Evolutionary conservation across 2,113 vertebrate genomes (phyloP).

Genomic region (Ictalurus furcatus): DNA sequence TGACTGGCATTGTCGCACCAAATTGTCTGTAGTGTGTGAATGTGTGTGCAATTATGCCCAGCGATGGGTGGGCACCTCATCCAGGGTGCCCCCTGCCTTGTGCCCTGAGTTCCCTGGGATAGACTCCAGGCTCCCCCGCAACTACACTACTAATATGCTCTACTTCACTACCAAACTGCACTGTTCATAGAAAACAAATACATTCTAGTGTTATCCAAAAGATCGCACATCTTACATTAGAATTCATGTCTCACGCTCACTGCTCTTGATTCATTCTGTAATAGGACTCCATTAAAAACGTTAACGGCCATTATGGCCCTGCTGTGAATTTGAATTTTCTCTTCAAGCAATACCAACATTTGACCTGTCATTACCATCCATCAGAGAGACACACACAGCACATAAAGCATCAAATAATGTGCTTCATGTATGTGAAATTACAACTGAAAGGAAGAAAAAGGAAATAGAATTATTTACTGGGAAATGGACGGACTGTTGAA

Average conservation of each 20-base stretch:
- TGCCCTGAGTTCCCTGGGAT: too few relatives aligned
- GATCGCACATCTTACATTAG: conserved; percentile 22
- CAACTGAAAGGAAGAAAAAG: background rate
- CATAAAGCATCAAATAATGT: conserved; percentile 19
- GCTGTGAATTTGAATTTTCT: conserved; percentile 56
- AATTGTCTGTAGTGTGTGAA: too few relatives aligned
- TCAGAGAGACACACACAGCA: conserved; percentile 24
- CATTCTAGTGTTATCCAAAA: conserved; percentile 14
- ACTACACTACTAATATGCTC: background rate
- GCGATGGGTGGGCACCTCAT: too few relatives aligned
- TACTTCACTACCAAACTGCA: background rate
- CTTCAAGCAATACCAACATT: conserved; percentile 52
- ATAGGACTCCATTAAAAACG: conserved; percentile 58
- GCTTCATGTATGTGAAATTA: conserved; percentile 4
- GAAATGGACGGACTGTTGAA: conserved; percentile 1
- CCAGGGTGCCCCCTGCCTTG: too few relatives aligned
- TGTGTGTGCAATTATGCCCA: too few relatives aligned
- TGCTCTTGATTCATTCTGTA: conserved; percentile 59
- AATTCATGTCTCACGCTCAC: conserved; percentile 38
- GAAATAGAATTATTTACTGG: background rate
- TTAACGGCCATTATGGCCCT: conserved; percentile 63
- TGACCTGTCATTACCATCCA: conserved; percentile 47
- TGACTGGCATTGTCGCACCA: too few relatives aligned
- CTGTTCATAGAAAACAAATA: conserved; percentile 16
- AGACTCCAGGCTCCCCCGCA: too few relatives aligned